Evolutionary conservation across 2,113 vertebrate genomes (phyloP).

Genomic region (Alethe diademata): DNA sequence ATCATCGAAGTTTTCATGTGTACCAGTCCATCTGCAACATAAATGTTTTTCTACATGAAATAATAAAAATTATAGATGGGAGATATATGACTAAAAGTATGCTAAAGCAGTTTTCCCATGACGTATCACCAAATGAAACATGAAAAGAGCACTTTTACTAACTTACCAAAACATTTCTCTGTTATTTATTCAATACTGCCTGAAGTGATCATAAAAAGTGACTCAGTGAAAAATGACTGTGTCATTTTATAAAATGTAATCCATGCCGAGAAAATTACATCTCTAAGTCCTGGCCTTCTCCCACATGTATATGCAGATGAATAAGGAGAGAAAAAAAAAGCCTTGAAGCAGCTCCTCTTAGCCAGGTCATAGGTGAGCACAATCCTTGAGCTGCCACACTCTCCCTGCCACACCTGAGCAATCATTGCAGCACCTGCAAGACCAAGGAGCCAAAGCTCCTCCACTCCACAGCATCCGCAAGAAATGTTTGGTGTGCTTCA

Average conservation of each 20-base stretch:
- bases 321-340: not conserved
- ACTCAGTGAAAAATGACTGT: not conserved
- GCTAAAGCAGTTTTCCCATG: not conserved
- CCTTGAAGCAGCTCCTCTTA: not conserved
- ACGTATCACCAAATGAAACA: not conserved
- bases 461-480: not conserved
- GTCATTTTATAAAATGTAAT: not conserved
- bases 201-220: not conserved
- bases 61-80: not conserved
- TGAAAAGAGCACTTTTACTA: not conserved
- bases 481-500: not conserved
- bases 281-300: not conserved
- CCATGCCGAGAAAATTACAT: not conserved
- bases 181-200: conserved; percentile 1
- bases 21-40: not conserved
- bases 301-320: not conserved
- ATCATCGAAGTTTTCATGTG: not conserved
- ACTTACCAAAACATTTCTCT: not conserved
- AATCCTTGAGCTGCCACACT: not conserved
- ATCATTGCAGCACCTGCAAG: not conserved
- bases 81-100: not conserved
- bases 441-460: not conserved
- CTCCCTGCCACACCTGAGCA: not conserved
- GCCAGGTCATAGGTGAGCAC: not conserved
- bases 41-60: not conserved